Evolutionary conservation across 2,888 invertebrate species (phyloP), one percentile per base, ranked within the genome.

Genomic region (Drosophila niveifrons): DNA sequence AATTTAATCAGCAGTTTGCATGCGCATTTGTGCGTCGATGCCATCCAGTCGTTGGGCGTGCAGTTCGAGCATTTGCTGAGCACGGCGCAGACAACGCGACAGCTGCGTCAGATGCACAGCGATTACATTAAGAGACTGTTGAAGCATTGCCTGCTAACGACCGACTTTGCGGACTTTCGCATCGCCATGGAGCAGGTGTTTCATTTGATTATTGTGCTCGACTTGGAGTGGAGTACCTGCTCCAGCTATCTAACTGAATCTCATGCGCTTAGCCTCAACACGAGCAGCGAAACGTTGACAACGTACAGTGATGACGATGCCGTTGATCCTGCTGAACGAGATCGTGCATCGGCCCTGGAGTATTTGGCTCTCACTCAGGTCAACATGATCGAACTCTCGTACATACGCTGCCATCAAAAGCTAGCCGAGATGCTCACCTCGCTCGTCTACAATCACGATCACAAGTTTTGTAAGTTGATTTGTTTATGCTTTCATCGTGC

Each of bases 1-100:
- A 93, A 94, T 70, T 92, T 94, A 1, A 89, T 94, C 50, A 93
- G 93, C 58, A 93, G 93, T 39, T 91, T 94, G 65, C 94, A 94
- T 70, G 91, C 93, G 31, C 93, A 94, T 89, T 79, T 94, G 29
- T 93, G 93, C 84, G 93, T 93, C 0, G 92, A 90, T 52, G 82
- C 90, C 1, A 81, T 94, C 29, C 93, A 94, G 50, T 75, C 90
- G 2, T 79, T 91, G 77, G 90, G 90, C 0, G 72, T 82, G 1
- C 90, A 91, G 50, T 80, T 93, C 17, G 90, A 91, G 65, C 78
- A 71, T 2, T 86, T 90, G 68, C 80, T 92, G 7, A 34, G 66
- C 3, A 82, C 88, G 43, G 86, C 90, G 36, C 71, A 52, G 4
- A 91, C 90, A 59, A 80, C 92, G 15, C 77, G 84, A 0, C 90